Evolutionary conservation across 2,797 vertebrate species (phyloP).

Genomic region (Halcyon smyrnensis): DNA sequence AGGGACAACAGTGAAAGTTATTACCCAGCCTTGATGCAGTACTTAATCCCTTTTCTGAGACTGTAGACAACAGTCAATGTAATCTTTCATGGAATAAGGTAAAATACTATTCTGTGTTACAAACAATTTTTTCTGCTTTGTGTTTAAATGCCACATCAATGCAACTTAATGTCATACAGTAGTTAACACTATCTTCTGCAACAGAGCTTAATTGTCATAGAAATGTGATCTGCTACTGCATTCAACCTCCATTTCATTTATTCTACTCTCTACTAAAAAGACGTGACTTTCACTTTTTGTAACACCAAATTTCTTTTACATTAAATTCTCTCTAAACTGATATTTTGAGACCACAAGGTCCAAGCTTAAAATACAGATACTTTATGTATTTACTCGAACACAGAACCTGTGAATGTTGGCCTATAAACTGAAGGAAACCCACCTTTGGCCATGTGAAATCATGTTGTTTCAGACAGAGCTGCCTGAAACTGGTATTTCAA

Average conservation of each 20-base stretch:
- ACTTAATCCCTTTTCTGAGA: conserved; percentile 45
- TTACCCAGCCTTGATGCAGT: background rate
- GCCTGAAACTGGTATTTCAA: background rate
- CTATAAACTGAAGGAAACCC: background rate
- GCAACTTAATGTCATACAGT: background rate
- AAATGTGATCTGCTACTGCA: background rate
- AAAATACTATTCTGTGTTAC: conserved; percentile 30
- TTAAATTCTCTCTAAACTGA: background rate
- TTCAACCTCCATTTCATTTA: background rate
- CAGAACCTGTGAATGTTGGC: background rate
- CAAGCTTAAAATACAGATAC: background rate
- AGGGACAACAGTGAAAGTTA: background rate
- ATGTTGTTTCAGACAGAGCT: background rate
- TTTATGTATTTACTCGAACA: background rate
- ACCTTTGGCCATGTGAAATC: background rate
- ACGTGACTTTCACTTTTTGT: background rate
- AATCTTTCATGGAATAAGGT: background rate
- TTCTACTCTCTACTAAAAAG: background rate
- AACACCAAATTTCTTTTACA: background rate
- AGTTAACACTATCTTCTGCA: background rate
- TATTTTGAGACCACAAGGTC: background rate
- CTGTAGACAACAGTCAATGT: conserved; percentile 18
- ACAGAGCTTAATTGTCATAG: background rate
- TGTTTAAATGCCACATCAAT: conserved; percentile 22
- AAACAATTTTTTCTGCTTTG: background rate